Conservation (phyloP, 2,797 vertebrate species). For the Galagoides demidoff region DNA sequence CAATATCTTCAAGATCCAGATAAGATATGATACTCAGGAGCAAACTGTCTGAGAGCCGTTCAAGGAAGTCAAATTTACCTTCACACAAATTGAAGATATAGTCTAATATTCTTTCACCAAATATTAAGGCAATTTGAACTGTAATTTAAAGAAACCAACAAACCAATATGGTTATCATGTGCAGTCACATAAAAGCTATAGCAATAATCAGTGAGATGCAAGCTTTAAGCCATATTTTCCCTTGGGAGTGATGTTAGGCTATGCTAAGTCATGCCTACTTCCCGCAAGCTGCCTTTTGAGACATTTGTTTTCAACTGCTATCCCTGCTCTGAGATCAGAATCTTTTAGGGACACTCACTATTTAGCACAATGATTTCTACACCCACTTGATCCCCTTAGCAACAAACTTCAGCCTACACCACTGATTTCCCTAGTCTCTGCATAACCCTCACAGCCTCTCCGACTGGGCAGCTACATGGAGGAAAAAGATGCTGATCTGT, state of each 20-base stretch:
- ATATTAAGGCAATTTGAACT: slow-evolving; percentile 89
- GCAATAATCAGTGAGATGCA: not conserved
- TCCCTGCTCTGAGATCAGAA: not conserved
- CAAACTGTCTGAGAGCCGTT: slow-evolving; percentile 89
- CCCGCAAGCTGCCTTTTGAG: not conserved
- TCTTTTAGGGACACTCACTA: not conserved
- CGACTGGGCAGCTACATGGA: not conserved
- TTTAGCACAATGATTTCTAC: not conserved
- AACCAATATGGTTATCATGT: not conserved
- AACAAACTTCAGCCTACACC: not conserved
- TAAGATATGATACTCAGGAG: slow-evolving; percentile 90
- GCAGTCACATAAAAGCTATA: not conserved
- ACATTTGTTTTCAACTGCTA: not conserved
- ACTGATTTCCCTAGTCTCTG: not conserved
- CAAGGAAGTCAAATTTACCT: slow-evolving; percentile 91
- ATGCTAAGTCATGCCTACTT: not conserved
- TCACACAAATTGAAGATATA: slow-evolving; percentile 89
- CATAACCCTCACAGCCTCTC: rapidly evolving
- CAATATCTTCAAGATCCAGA: slow-evolving; percentile 92
- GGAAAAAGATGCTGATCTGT: not conserved
- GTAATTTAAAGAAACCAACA: slow-evolving; percentile 76
- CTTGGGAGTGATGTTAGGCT: not conserved
- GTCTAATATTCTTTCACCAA: slow-evolving; percentile 87
- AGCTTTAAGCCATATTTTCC: not conserved
- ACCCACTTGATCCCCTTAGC: not conserved